Base-by-base conservation (phyloP, 2,888 invertebrate species). In the Danaus chrysippus region DNA sequence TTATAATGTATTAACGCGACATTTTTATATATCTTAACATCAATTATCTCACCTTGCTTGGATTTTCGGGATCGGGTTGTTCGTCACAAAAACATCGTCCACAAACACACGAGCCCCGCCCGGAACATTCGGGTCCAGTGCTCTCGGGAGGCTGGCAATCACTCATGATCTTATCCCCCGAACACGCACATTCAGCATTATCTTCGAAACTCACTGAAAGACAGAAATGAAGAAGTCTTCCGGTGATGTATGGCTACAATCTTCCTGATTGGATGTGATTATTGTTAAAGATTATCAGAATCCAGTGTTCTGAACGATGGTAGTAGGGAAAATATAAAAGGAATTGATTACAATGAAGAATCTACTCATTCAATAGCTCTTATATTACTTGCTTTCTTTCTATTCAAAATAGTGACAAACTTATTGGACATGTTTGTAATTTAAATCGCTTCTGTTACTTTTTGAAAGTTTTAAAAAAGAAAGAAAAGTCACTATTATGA, bases 121-220 rank as follows among this genome's bases (percentile, higher is more conserved):
- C 84, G 0, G 84, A 84, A 66, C 91, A 90, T 63, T 79, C 76
- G 0, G 70, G 67, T 0, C 75, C 82, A 1, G 68, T 68, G n/a
- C 70, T 72, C 0, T 77, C 83, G 0, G 80, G 79, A 0, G 83
- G 82, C 56, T 73, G 75, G 68, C 88, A 90, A 53, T 80, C 76
- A 19, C 76, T 71, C 15, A 75, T 75, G 62, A 79, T 67, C 19
- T 75, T 71, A 1, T 77, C 78, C 1, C 73, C 72, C 0, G 73
- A 70, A 64, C 90, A 91, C 0, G 82, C 79, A 68, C 90, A 91
- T 61, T 77, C 75, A 0, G 90, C 85, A 54, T 87, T 90, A 13
- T 84, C 82, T 43, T 74, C 69, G 42, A 86, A 73, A 63, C 87
- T 87, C 56, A 88, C 90, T 91, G 72, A 42, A 79, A 77, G 44